Evolutionary conservation across 2,888 invertebrate genomes (phyloP), one percentile per base, ranked within the genome.

Genomic region (Dynastes grantii): DNA sequence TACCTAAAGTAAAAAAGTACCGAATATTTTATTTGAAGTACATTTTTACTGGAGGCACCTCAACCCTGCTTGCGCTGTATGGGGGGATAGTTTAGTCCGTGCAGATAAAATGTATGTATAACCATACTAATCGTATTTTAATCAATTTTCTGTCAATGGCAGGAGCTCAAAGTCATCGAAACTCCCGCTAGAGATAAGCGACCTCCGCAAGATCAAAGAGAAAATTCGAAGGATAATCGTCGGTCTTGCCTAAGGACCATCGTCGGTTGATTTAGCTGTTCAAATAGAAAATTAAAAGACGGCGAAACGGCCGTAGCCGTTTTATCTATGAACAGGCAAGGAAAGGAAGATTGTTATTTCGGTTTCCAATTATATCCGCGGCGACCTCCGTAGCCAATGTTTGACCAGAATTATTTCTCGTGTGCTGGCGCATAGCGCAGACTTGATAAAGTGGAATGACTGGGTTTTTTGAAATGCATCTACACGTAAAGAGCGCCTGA

Each of bases 61-160:
- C 0, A 45, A 8, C 6, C 45, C 6, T 2, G 1, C 45, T 8
- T 45, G 45, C 11, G 11, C 2, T 45, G 32, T 5, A 37, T 37
- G 5, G 32, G 2, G 45, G 45, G 11, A 11, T 45, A 8, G 45
- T 8, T 45, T 11, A 8, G 11, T 45, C 8, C 45, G 2, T 45
- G 8, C 8, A 45, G 11, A 45, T 45, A 11, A 11, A 45, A 11
- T 11, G 11, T 45, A 51, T 49, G 2, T 22, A 13, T 27, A 73
- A 53, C 78, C 53, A 49, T 51, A 76, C 76, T 83, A 84, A 84
- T 83, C 85, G 82, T 81, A 83, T 83, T 85, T 85, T 85, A 86
- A 86, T 86, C 85, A 86, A 86, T 86, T 85, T 84, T 81, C 84
- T 85, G 86, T 85, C 86, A 86, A 85, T 85, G 83, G 80, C 85